Evolutionary conservation across 2,888 invertebrate genomes (phyloP).

Genomic region (Tromatobia lineatoria): DNA sequence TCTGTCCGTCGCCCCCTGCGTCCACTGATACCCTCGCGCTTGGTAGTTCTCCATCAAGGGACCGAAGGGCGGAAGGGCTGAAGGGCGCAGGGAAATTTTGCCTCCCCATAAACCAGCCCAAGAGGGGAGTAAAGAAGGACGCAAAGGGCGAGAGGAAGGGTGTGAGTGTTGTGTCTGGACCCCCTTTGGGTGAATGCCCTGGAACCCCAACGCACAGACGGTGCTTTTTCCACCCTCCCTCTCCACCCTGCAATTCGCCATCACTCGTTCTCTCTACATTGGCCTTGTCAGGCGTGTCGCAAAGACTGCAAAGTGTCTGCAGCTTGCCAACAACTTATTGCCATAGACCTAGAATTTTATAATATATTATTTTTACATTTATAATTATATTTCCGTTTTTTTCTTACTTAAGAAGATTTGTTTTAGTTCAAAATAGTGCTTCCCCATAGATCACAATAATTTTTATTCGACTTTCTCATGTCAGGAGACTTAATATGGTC

Average conservation of each 20-base stretch:
- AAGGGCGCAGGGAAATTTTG: slow-evolving; percentile 54
- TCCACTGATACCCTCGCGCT: slow-evolving; percentile 16
- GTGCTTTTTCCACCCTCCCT: slow-evolving; percentile 71
- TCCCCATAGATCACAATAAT: too few relatives aligned
- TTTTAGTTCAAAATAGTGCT: too few relatives aligned
- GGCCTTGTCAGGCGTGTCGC: slow-evolving; percentile 42
- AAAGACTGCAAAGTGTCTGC: slow-evolving; percentile 76
- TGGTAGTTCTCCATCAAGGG: slow-evolving; percentile 18
- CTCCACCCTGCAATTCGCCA: slow-evolving; percentile 45
- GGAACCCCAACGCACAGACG: slow-evolving; percentile 80
- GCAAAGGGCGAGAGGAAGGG: slow-evolving; percentile 73
- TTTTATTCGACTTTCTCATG: too few relatives aligned
- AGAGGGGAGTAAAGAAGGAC: slow-evolving; percentile 67
- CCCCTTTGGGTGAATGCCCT: slow-evolving; percentile 82
- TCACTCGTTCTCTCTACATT: slow-evolving; percentile 59
- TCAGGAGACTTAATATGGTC: too few relatives aligned
- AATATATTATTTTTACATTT: slow-evolving; percentile 22
- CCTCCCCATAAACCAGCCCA: slow-evolving; percentile 50
- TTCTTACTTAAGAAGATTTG: too few relatives aligned
- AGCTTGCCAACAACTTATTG: slow-evolving; percentile 59
- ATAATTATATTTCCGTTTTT: background rate
- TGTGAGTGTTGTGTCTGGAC: slow-evolving; percentile 82
- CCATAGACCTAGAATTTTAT: slow-evolving; percentile 4
- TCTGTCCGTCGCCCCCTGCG: slow-evolving; percentile 16
- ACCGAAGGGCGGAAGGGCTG: slow-evolving; percentile 49